A percentile compares a stretch with the other conserved stretches of the same genome.
These are phyloP conservation scores for Trissolcus basalis DNA, from an alignment of 1,140 invertebrate species.

Conservation along the genomic window DNA sequence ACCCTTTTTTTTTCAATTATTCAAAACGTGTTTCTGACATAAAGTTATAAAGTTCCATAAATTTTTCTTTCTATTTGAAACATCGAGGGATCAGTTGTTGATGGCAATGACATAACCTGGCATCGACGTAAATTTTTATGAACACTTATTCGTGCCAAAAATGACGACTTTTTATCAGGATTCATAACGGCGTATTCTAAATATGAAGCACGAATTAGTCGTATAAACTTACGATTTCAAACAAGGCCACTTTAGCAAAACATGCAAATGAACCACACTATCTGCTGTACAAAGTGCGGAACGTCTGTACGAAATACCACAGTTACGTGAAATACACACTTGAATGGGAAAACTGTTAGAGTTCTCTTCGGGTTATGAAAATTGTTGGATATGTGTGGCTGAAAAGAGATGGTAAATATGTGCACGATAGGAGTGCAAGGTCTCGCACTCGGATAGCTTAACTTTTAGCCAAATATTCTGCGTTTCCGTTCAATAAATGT, in stretches of 20 bases:
- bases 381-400: conserved; percentile 7
- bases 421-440: conserved; percentile 13
- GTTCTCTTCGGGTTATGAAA: conserved; percentile 35
- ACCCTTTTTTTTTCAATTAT: conserved; percentile 20
- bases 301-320: conserved; percentile 18
- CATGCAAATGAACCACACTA: conserved; percentile 40
- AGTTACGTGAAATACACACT: conserved; percentile 36
- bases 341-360: conserved; percentile 33
- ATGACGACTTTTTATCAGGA: background rate
- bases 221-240: conserved; percentile 8
- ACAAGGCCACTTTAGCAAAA: conserved; percentile 22
- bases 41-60: background rate
- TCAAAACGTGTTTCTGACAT: conserved; percentile 13
- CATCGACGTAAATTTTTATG: no score
- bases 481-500: conserved; percentile 41
- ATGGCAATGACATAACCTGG: no score
- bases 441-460: conserved; percentile 31
- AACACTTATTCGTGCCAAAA: no score
- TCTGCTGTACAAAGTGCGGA: background rate
- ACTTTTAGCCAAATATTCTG: conserved; percentile 25
- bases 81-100: no score
- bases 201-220: conserved; percentile 14
- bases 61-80: no score
- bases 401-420: conserved; percentile 5
- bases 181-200: conserved; percentile 6